Conservation (phyloP, 2,797 vertebrate genomes). For the Neosilurus hyrtlii region DNA sequence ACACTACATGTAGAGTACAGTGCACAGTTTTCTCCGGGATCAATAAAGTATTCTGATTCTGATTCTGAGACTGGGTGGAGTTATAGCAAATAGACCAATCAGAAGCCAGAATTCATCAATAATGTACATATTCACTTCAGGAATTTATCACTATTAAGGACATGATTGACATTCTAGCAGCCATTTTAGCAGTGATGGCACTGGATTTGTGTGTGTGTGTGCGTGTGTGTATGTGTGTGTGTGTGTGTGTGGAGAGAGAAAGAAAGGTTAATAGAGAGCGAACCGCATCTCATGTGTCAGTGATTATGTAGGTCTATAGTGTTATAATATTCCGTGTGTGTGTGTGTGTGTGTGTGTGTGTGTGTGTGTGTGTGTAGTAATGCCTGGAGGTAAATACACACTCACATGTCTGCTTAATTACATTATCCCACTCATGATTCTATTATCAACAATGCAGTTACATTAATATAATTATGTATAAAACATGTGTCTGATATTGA, state of each 20-base stretch:
- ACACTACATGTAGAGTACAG: too few species aligned
- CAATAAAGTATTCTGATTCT: too few species aligned
- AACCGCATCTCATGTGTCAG: conserved; percentile 18
- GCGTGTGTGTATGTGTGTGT: conserved; percentile 23
- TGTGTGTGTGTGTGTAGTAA: not conserved
- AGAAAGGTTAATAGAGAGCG: conserved; percentile 7
- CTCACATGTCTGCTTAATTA: conserved; percentile 16
- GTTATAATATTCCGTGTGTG: conserved; percentile 5
- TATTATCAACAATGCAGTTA: not conserved
- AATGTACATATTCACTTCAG: conserved; percentile 33
- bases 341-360: too few species aligned
- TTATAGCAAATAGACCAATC: not conserved
- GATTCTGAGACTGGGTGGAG: too few species aligned
- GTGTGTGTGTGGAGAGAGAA: not conserved
- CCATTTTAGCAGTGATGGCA: conserved; percentile 40
- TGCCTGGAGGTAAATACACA: not conserved
- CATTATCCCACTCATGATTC: not conserved
- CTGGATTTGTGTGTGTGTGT: conserved; percentile 18
- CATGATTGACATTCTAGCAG: conserved; percentile 58
- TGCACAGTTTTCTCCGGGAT: too few species aligned
- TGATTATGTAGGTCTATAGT: conserved; percentile 15
- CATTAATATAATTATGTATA: not conserved
- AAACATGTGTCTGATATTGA: too few species aligned
- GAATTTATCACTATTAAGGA: conserved; percentile 68
- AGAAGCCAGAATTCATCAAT: not conserved